phyloP scores from a whole-genome alignment of 2,797 vertebrate genomes.

The Anabas testudineus region DNA sequence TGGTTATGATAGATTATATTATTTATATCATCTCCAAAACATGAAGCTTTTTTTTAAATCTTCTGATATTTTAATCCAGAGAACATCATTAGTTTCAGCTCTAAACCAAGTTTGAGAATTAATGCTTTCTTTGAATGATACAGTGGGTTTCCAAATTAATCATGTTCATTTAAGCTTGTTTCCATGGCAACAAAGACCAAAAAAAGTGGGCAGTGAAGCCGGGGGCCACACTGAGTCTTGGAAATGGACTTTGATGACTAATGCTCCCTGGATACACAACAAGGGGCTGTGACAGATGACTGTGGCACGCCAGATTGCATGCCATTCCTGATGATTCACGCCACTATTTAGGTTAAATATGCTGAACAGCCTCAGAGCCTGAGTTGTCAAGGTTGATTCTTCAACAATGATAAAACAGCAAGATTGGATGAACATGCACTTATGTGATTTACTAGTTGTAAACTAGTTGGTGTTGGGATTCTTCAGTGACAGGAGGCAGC shows the following conservation, averaged over 20 bases:
- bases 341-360: not conserved
- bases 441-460: not conserved
- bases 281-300: constrained; percentile 42
- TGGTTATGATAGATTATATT: too few species aligned
- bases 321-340: constrained; percentile 41
- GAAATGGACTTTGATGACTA: constrained; percentile 51
- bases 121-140: not conserved
- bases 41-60: too few species aligned
- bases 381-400: not conserved
- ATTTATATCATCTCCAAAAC: too few species aligned
- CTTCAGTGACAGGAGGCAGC: not conserved
- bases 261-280: constrained; percentile 36
- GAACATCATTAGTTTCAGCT: not conserved
- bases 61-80: too few species aligned
- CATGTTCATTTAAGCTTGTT: constrained; percentile 16
- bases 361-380: not conserved
- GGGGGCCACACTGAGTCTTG: constrained; percentile 14
- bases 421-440: not conserved
- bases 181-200: constrained; percentile 46
- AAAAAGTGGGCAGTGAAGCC: constrained; percentile 6
- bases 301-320: constrained; percentile 37
- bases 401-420: not conserved
- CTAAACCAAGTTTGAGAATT: too few species aligned
- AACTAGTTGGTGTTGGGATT: too few species aligned
- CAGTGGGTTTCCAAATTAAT: constrained; percentile 23